Base-by-base conservation (phyloP, 2,888 invertebrate genomes). In the Trissolcus brochymenae region DNA sequence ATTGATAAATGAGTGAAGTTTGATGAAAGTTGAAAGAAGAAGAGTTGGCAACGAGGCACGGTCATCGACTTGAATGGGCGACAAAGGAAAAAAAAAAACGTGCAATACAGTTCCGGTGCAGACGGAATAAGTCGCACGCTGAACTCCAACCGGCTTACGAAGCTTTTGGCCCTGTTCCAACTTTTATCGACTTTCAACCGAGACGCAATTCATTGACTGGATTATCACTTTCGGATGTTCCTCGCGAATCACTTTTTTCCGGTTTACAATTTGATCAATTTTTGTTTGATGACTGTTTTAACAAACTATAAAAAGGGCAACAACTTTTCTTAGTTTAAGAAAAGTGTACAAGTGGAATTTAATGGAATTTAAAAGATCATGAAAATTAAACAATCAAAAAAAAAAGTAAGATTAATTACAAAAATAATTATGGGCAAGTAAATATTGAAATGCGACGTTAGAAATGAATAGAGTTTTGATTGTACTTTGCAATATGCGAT, bases 51-150 rank as follows among this genome's bases (percentile, higher is more conserved):
- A 60, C 60, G 60, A 71, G 56, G 70, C 59, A 65, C 76, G 70
- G 65, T 76, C 76, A 55, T 60, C 76, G 70, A 76, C 76, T 76
- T 70, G 59, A 70, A 70, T 60, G 65, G 43, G 21, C 43, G 56
- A 71, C 54, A 51, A 64, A 59, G 57, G 64, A 75, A 21, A 46
- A 46, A 16, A 46, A 46, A 35, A 76, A 54, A 65, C 64, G 59
- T 65, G 64, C 68, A 57, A 16, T 71, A 49, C 57, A 50, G 76
- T 76, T 76, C 71, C 71, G 76, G 66, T 50, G 76, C 71, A 66
- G 71, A 76, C 70, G 65, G 61, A 76, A 76, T 70, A 76, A 76
- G 66, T 76, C 62, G 61, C 71, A 46, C 60, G 16, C 41, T 41
- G 50, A 62, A 62, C 67, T 67, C 51, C 29, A 40, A 35, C n/a